Evolutionary conservation across 1,140 invertebrate genomes (phyloP).

Genomic region (Cataglyphis hispanica): DNA sequence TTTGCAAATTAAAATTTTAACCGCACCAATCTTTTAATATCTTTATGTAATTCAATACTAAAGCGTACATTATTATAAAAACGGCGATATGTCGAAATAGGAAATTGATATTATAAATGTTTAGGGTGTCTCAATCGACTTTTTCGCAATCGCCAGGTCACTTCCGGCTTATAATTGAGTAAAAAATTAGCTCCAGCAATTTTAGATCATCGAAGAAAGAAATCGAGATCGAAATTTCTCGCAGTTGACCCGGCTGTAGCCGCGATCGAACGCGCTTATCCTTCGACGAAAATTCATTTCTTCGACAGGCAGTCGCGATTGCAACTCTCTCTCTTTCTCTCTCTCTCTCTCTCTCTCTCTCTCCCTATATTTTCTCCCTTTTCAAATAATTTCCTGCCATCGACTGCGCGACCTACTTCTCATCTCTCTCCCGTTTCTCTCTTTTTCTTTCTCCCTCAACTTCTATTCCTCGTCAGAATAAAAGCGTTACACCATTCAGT

Average conservation of each 20-base stretch:
- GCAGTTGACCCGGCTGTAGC: background rate
- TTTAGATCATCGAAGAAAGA: constrained; percentile 1
- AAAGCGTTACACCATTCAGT: constrained; percentile 23
- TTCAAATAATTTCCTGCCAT: constrained; percentile 59
- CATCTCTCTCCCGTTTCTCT: constrained; percentile 17
- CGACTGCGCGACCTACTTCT: constrained; percentile 48
- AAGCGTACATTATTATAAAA: background rate
- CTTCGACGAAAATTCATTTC: constrained; percentile 48
- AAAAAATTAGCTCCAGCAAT: constrained; percentile 28
- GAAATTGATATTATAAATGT: constrained; percentile 5
- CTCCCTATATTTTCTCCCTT: constrained; percentile 40
- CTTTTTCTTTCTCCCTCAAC: background rate
- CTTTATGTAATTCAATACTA: background rate
- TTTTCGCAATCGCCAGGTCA: background rate
- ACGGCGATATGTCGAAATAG: no score
- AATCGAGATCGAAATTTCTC: constrained; percentile 29
- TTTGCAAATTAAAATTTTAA: background rate
- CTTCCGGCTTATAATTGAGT: constrained; percentile 3
- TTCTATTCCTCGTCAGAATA: background rate
- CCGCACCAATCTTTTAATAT: background rate
- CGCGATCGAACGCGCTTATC: constrained; percentile 22
- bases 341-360: background rate
- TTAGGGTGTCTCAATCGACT: background rate
- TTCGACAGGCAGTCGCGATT: constrained; percentile 32
- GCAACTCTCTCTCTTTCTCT: background rate